A percentile compares a stretch with the other conserved stretches of the same genome.
Evolutionary conservation across 2,888 invertebrate species (phyloP).

Genomic region (Melipona bicolor): DNA sequence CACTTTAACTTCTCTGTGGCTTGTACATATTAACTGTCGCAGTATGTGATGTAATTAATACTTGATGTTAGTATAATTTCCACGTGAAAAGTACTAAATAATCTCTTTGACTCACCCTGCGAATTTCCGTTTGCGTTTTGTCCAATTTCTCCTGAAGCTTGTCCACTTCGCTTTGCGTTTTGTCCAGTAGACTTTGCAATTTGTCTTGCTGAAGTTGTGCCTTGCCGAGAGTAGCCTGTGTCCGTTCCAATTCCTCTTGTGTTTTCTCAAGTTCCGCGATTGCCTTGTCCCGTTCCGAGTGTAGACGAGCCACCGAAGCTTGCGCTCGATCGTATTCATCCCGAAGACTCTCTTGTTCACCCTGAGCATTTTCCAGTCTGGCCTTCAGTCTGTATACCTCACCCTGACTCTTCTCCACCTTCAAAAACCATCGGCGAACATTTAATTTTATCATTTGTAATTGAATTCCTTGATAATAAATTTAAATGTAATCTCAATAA

Average conservation of each 20-base stretch:
- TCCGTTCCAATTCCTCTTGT: conserved; percentile 94
- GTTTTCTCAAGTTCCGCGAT: conserved; percentile 93
- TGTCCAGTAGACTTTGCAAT: conserved; percentile 93
- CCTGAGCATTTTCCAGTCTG: conserved; percentile 96
- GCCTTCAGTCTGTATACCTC: conserved; percentile 97
- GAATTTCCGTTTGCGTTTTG: conserved; percentile 92
- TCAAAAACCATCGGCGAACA: background rate
- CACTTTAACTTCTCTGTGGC: background rate
- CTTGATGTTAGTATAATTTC: background rate
- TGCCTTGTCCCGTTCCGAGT: conserved; percentile 95
- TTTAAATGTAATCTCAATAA: too few species aligned
- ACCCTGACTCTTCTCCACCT: conserved; percentile 95
- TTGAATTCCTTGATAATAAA: too few species aligned
- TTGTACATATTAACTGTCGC: background rate
- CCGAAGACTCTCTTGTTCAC: conserved; percentile 95
- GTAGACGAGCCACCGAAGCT: conserved; percentile 92
- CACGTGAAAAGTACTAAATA: background rate
- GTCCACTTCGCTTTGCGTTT: conserved; percentile 95
- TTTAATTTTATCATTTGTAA: too few species aligned
- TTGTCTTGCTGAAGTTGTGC: conserved; percentile 96
- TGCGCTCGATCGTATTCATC: conserved; percentile 96
- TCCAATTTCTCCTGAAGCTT: conserved; percentile 95
- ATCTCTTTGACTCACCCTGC: conserved; percentile 87
- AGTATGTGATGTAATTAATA: background rate
- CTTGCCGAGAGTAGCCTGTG: conserved; percentile 95